Percentiles rank a stretch among this genome's conserved stretches.
These are phyloP conservation scores for Latrodectus geometricus DNA, from an alignment of 1,140 invertebrate species.

Conservation along the genomic window DNA sequence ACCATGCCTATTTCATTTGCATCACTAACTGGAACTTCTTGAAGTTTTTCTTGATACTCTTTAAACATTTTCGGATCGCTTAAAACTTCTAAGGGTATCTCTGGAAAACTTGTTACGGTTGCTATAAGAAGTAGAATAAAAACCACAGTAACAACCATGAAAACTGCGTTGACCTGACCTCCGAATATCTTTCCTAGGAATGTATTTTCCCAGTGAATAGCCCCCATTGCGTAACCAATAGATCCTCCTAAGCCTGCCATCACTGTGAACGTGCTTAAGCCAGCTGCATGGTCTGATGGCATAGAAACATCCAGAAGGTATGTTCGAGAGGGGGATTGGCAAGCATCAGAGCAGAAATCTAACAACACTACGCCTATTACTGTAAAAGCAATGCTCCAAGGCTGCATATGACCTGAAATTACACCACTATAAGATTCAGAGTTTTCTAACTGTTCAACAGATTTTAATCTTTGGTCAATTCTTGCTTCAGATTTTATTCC, in stretches of 20 bases:
- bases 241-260: conserved; percentile 96
- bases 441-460: background rate
- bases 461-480: background rate
- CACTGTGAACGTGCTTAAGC: conserved; percentile 93
- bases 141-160: conserved; percentile 87
- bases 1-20: background rate
- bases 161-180: conserved; percentile 90
- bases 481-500: background rate
- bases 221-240: conserved; percentile 91
- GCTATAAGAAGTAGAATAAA: conserved; percentile 83
- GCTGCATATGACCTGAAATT: conserved; percentile 69
- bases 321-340: conserved; percentile 91
- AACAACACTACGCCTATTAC: conserved; percentile 91
- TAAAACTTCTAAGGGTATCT: conserved; percentile 81
- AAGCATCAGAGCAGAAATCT: conserved; percentile 96
- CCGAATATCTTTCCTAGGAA: conserved; percentile 82
- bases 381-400: conserved; percentile 91
- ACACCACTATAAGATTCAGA: background rate
- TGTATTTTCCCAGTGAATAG: conserved; percentile 92
- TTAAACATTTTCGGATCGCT: conserved; percentile 64
- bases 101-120: conserved; percentile 87
- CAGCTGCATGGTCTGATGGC: conserved; percentile 92
- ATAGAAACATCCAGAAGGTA: conserved; percentile 93
- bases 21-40: background rate
- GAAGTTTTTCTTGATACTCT: conserved; percentile 67